Base-by-base conservation (phyloP, 2,797 vertebrate genomes). In the Nothura maculosa region DNA sequence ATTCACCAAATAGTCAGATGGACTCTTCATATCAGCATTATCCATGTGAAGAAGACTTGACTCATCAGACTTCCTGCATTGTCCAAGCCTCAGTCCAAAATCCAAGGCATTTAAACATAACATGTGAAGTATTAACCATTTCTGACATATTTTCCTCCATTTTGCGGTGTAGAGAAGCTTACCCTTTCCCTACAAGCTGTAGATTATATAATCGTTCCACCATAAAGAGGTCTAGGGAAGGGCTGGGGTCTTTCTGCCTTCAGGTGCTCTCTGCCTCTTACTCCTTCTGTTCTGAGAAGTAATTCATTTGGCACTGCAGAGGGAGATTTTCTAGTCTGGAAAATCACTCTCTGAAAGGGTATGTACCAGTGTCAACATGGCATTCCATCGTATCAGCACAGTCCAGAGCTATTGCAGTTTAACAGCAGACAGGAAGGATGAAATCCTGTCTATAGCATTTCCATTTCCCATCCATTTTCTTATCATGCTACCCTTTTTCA, bases 21-120 rank as follows among this genome's bases (percentile, higher is more conserved):
- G 24, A 81, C 63, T 89, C 30, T 52, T 84, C 67, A 5, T 83
- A 69, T 74, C 80, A 87, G 52, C 42, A 68, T 88, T 92, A 81
- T 43, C 36, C 3, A 0, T 61, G 40, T 70, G 81, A 79, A 61
- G 54, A 86, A 74, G 54, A 54, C 70, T 66, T 74, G 25, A 68
- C 57, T 90, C 34, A 60, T 90, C 86, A 87, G 19, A 70, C 30
- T 57, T 70, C 25, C 80, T 90, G 47, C 34, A 61, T 63, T 84
- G 43, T n/a, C 83, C 57, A 84, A 74, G 60, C 25, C 38, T 25
- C n/a, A 45, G 0, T 90, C 43, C 87, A 93, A 91, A 94, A 81
- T 70, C 48, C 52, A 80, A 32, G 36, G 9, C 84, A 68, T 9
- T 11, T 10, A 2, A 50, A 64, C 5, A 34, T 67, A 64, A 70